A percentile compares a stretch with the other conserved stretches of the same genome.
These are phyloP conservation scores for Neoitamus cyanurus DNA, from an alignment of 2,888 invertebrate species.

Conservation along the genomic window DNA sequence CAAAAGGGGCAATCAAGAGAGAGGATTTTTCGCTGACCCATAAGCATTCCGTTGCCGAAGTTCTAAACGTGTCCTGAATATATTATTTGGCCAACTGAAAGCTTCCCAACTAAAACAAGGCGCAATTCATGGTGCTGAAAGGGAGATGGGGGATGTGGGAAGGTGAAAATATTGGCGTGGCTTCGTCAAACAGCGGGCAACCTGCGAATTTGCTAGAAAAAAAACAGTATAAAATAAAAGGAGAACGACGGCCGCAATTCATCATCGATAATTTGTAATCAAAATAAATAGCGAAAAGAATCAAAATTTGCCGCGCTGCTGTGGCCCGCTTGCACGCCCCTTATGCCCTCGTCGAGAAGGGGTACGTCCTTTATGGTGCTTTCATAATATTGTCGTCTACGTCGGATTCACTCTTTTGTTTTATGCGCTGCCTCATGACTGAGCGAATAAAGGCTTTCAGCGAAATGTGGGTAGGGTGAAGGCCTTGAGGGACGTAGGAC, in stretches of 20 bases:
- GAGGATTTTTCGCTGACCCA: constrained; percentile 26
- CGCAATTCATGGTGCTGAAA: background rate
- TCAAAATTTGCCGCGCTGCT: background rate
- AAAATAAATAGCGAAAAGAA: constrained; percentile 41
- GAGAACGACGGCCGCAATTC: constrained; percentile 7
- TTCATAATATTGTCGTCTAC: constrained; percentile 29
- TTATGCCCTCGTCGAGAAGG: background rate
- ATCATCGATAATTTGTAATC: constrained; percentile 46
- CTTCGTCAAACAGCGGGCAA: background rate
- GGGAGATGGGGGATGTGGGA: background rate
- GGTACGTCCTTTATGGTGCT: background rate
- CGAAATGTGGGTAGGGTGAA: background rate
- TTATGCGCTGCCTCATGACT: background rate
- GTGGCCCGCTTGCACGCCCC: background rate
- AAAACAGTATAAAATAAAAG: background rate
- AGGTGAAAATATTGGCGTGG: background rate
- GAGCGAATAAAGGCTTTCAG: background rate
- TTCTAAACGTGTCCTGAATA: constrained; percentile 25
- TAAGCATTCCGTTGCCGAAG: background rate
- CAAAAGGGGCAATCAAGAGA: constrained; percentile 28
- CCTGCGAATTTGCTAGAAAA: background rate
- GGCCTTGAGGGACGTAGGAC: background rate
- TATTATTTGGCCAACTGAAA: background rate
- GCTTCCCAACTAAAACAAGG: background rate
- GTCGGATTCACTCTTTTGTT: constrained; percentile 31